These are phyloP conservation scores for Lepilemur ruficaudatus DNA, from an alignment of 2,797 vertebrate genomes.

Conservation along the genomic window DNA sequence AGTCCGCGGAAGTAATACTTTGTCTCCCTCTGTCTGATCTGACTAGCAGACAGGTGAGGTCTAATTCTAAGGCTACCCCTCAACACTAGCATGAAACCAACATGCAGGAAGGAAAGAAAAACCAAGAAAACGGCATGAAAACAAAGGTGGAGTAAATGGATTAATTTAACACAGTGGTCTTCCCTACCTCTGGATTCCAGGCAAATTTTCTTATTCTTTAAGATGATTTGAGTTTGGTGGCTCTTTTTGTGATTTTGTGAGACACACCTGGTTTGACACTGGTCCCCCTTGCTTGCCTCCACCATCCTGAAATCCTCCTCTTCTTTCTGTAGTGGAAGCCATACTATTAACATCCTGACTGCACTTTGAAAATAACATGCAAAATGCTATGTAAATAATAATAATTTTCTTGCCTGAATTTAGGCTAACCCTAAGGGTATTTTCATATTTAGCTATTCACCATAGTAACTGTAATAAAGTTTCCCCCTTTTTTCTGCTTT, in stretches of 20 bases:
- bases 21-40: background rate
- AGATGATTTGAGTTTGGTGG: background rate
- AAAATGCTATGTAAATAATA: background rate
- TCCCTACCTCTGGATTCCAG: background rate
- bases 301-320: background rate
- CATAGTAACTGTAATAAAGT: background rate
- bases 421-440: background rate
- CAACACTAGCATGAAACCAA: background rate
- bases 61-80: background rate
- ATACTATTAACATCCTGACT: background rate
- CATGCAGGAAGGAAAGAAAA: background rate
- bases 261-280: background rate
- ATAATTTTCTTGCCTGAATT: background rate
- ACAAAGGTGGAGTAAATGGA: background rate
- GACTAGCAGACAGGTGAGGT: background rate
- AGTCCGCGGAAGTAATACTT: background rate
- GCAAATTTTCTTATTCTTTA: background rate
- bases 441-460: background rate
- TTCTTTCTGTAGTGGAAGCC: background rate
- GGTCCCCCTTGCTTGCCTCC: background rate
- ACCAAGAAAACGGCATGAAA: background rate
- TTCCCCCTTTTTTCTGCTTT: background rate
- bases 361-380: background rate
- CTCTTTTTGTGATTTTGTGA: background rate
- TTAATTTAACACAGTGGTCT: background rate